phyloP scores from a whole-genome alignment of 2,888 invertebrate genomes.

The Zaprionus bogoriensis region DNA sequence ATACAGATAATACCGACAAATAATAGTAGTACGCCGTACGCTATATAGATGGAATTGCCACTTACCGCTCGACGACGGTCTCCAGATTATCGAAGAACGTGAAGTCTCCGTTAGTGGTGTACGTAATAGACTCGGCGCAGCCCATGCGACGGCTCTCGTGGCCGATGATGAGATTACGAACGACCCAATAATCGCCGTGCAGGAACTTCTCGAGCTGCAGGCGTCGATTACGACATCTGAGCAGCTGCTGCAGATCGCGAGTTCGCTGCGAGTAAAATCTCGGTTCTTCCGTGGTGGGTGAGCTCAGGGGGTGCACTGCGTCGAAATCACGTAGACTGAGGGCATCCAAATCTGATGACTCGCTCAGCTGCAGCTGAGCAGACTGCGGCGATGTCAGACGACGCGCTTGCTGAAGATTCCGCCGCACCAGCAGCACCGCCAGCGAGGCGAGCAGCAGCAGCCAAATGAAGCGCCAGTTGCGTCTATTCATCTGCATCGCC shows the following conservation, averaged over 20 bases:
- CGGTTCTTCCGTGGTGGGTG: not conserved
- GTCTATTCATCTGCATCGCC: conserved; percentile 12
- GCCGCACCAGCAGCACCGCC: conserved; percentile 22
- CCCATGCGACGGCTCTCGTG: conserved; percentile 81
- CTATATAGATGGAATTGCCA: not conserved
- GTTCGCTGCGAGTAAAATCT: conserved; percentile 27
- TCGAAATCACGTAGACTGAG: not conserved
- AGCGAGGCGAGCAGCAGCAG: conserved; percentile 11
- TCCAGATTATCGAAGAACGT: conserved; percentile 87
- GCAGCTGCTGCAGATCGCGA: conserved; percentile 46
- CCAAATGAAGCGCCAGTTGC: conserved; percentile 17
- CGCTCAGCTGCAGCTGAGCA: fast-evolving
- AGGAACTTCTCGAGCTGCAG: conserved; percentile 64
- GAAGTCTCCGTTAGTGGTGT: conserved; percentile 87
- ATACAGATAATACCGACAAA: not conserved
- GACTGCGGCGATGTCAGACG: not conserved
- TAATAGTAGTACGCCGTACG: not conserved
- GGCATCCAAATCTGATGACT: not conserved
- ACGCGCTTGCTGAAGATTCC: conserved; percentile 21
- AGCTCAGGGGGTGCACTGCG: not conserved
- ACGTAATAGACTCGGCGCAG: conserved; percentile 87
- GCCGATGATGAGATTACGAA: conserved; percentile 85
- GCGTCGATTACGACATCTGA: conserved; percentile 64
- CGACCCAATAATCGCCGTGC: conserved; percentile 84
- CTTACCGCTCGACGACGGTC: conserved; percentile 83